Conservation (phyloP, 2,113 vertebrate species). For the Brachyhypopomus occidentalis region DNA sequence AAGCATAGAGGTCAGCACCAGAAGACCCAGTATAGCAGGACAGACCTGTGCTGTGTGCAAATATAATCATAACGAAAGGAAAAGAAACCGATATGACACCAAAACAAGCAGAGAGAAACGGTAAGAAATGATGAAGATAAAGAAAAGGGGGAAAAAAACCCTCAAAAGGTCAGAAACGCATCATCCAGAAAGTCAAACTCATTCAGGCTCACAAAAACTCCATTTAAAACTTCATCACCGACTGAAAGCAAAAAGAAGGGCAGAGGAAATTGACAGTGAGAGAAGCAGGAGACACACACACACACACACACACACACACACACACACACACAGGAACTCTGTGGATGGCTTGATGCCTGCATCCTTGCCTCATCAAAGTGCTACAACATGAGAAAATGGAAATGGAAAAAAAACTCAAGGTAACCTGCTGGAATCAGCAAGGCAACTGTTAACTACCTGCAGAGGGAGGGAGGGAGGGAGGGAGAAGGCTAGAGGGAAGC, state of each 20-base stretch:
- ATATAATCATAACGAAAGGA: slow-evolving; percentile 12
- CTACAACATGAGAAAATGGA: slow-evolving; percentile 18
- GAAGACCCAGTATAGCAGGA: neutral
- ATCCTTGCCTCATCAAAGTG: neutral
- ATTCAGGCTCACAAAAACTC: slow-evolving; percentile 39
- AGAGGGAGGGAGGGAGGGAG: neutral
- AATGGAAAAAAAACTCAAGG: slow-evolving; percentile 16
- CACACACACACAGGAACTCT: neutral
- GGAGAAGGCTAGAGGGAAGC: neutral
- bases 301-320: neutral
- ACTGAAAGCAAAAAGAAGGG: slow-evolving; percentile 17
- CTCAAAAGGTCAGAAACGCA: slow-evolving; percentile 28
- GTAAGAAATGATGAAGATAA: slow-evolving; percentile 7
- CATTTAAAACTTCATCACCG: slow-evolving; percentile 45
- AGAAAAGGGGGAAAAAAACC: neutral
- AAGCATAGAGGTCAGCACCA: slow-evolving; percentile 8
- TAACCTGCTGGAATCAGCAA: neutral
- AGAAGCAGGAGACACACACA: neutral
- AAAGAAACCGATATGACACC: slow-evolving; percentile 4
- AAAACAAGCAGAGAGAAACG: slow-evolving; percentile 26
- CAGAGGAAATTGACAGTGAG: slow-evolving; percentile 40
- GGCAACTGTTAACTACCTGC: neutral
- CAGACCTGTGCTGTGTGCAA: neutral
- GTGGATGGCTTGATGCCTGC: neutral
- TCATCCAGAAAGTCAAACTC: slow-evolving; percentile 31